Percentiles rank a stretch among this genome's conserved stretches.
Conservation (phyloP, 2,797 vertebrate species). For the Odontamblyopus rebecca region DNA sequence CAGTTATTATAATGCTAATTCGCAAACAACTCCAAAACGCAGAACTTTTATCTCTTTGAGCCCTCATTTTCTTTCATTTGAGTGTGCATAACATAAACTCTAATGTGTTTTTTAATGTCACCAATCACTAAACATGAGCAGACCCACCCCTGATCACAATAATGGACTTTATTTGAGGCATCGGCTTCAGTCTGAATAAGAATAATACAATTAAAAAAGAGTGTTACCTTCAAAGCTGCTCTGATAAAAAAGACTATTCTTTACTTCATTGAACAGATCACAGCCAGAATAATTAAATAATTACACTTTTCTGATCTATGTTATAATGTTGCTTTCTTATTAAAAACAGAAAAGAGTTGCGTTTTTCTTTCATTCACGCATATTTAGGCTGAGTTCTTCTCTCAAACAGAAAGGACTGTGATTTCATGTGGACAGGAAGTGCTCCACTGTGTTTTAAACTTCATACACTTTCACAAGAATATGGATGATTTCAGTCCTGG, state of each 20-base stretch:
- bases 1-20: constrained; percentile 13
- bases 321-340: too few species aligned
- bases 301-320: too few species aligned
- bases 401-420: too few species aligned
- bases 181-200: constrained; percentile 26
- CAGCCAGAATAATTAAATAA: not conserved
- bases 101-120: constrained; percentile 14
- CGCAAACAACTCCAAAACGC: constrained; percentile 25
- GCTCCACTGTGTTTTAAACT: too few species aligned
- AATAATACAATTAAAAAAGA: constrained; percentile 19
- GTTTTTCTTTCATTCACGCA: too few species aligned
- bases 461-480: too few species aligned
- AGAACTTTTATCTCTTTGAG: constrained; percentile 5
- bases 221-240: constrained; percentile 14
- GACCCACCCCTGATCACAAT: constrained; percentile 14
- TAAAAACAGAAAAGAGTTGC: too few species aligned
- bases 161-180: constrained; percentile 35
- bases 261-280: not conserved
- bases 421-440: too few species aligned
- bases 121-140: constrained; percentile 32
- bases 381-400: too few species aligned
- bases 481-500: too few species aligned
- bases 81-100: not conserved
- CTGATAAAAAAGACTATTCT: not conserved
- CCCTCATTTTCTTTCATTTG: not conserved